A percentile compares a stretch with the other conserved stretches of the same genome.
These are phyloP conservation scores for Brachionus asplanchnoidis DNA, from an alignment of 1,140 invertebrate genomes.

Conservation along the genomic window DNA sequence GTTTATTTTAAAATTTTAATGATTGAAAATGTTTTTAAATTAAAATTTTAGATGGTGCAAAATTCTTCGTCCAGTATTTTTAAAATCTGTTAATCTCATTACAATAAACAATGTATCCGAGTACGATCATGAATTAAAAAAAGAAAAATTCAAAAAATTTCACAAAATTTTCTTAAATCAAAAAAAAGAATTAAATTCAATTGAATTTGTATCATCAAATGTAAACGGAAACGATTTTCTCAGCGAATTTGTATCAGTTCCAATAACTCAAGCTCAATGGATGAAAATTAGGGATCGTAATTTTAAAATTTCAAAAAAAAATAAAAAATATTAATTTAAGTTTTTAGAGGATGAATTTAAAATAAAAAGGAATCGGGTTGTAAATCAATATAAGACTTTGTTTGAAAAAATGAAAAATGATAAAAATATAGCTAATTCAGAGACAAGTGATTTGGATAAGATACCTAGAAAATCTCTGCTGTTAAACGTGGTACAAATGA, in stretches of 20 bases:
- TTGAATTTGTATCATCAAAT: neutral
- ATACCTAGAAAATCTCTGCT: conserved; percentile 29
- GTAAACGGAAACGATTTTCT: neutral
- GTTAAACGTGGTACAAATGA: conserved; percentile 24
- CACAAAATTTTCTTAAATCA: neutral
- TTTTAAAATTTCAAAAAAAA: neutral
- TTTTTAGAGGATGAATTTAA: neutral
- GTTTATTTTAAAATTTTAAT: neutral
- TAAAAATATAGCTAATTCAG: neutral
- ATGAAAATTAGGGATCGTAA: conserved; percentile 37
- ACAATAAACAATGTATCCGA: conserved; percentile 28
- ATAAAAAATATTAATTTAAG: neutral
- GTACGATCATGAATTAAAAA: neutral
- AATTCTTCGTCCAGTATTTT: neutral
- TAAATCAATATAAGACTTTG: neutral
- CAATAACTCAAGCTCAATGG: conserved; percentile 23
- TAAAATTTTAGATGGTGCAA: conserved; percentile 27
- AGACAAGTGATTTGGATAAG: conserved; percentile 30
- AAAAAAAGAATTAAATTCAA: neutral
- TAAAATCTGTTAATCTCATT: conserved; percentile 27
- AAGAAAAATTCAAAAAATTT: neutral
- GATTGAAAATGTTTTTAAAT: neutral
- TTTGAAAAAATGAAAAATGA: conserved; percentile 21
- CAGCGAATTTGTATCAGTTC: neutral
- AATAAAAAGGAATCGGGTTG: conserved; percentile 16